Percentiles rank a stretch among this genome's conserved stretches.
Evolutionary conservation across 2,888 invertebrate genomes (phyloP).

Genomic region (Villa cingulata): DNA sequence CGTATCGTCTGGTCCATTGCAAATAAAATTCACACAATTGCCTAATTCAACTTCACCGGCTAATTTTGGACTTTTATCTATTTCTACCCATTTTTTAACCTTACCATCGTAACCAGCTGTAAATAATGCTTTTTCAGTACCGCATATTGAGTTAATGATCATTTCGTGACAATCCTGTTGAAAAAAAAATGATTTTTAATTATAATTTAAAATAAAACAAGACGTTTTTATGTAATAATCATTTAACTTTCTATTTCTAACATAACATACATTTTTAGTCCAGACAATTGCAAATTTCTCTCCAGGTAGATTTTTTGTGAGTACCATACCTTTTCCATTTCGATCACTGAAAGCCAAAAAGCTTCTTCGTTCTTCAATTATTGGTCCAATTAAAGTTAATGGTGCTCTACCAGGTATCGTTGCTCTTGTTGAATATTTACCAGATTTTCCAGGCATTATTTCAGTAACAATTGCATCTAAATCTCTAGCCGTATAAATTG

Average conservation of each 20-base stretch:
- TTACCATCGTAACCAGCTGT: constrained; percentile 34
- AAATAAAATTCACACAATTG: constrained; percentile 28
- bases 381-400: constrained; percentile 26
- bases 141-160: constrained; percentile 31
- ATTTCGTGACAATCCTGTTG: constrained; percentile 31
- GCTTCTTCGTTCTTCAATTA: constrained; percentile 22
- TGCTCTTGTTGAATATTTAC: constrained; percentile 31
- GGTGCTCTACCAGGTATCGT: constrained; percentile 32
- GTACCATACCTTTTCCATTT: constrained; percentile 21
- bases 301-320: constrained; percentile 25
- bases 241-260: too few relatives aligned
- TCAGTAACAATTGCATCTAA: constrained; percentile 31
- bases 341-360: constrained; percentile 31
- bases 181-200: neutral
- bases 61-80: constrained; percentile 21
- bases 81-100: constrained; percentile 30
- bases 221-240: neutral
- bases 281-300: constrained; percentile 25
- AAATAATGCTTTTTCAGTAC: constrained; percentile 24
- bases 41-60: constrained; percentile 28
- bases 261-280: constrained; percentile 17
- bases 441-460: constrained; percentile 26
- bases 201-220: neutral
- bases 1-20: constrained; percentile 21
- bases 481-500: constrained; percentile 32